Percentiles rank a stretch among this genome's conserved stretches.
phyloP scores from a whole-genome alignment of 2,113 vertebrate genomes.

The Anarhynchus alexandrinus region DNA sequence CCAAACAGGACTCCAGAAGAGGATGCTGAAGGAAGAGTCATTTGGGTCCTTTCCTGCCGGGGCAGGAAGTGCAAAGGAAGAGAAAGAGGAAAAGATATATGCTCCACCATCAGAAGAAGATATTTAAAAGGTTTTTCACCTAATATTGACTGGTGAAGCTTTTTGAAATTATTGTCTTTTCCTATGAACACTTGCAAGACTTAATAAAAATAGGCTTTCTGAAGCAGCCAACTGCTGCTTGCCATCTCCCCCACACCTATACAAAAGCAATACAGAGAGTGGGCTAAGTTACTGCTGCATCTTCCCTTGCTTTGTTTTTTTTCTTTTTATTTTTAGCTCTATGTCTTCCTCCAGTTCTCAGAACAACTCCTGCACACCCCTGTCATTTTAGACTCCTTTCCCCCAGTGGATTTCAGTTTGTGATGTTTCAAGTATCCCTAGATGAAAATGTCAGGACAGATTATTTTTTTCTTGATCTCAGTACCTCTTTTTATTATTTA shows the following conservation, averaged over 20 bases:
- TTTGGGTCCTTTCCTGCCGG: background rate
- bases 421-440: background rate
- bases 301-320: background rate
- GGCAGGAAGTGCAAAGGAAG: background rate
- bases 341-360: background rate
- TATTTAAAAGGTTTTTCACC: background rate
- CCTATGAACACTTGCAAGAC: background rate
- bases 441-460: background rate
- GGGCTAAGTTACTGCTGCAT: constrained; percentile 10
- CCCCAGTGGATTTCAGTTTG: background rate
- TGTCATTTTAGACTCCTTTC: background rate
- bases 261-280: constrained; percentile 18
- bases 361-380: background rate
- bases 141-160: background rate
- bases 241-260: background rate
- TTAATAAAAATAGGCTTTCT: background rate
- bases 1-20: background rate
- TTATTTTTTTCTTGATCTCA: background rate
- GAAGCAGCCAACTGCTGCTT: constrained; percentile 18
- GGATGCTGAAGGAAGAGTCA: background rate
- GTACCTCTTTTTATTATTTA: background rate
- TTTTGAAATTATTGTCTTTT: background rate
- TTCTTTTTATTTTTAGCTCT: constrained; percentile 49
- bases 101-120: background rate
- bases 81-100: background rate